Conservation (phyloP, 1,140 invertebrate genomes). For the Yoshiicerus persimilis region DNA sequence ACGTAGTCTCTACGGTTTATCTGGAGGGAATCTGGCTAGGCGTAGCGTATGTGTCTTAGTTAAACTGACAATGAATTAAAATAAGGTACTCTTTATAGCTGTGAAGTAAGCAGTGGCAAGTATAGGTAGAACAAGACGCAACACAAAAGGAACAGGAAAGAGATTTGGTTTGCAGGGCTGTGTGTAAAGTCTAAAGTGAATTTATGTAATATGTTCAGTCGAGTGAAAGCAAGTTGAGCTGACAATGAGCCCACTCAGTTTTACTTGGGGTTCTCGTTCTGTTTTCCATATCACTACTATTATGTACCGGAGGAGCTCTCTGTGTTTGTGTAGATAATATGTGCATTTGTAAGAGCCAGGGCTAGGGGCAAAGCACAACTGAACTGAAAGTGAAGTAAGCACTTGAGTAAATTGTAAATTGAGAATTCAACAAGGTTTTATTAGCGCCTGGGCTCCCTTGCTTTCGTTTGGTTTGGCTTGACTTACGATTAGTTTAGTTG, state of each 20-base stretch:
- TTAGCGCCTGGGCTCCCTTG: neutral
- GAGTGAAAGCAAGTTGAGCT: neutral
- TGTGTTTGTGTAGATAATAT: neutral
- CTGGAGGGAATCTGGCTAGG: neutral
- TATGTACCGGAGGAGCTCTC: neutral
- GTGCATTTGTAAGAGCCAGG: neutral
- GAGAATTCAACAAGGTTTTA: constrained; percentile 28
- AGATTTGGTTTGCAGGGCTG: neutral
- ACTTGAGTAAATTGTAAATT: constrained; percentile 30
- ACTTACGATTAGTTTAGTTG: neutral
- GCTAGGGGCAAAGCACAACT: neutral
- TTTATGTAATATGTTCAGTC: constrained; percentile 4
- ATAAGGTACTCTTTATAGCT: neutral
- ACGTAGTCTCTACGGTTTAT: too few relatives aligned
- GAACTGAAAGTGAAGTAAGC: constrained; percentile 4
- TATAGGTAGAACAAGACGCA: neutral
- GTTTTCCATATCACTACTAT: neutral
- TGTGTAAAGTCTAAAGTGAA: constrained; percentile 8
- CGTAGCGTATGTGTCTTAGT: neutral
- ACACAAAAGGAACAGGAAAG: neutral
- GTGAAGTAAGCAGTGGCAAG: neutral
- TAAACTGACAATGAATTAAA: neutral
- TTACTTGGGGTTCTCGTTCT: neutral
- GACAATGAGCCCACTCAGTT: neutral
- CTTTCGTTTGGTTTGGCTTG: neutral